A percentile compares a stretch with the other conserved stretches of the same genome.
Evolutionary conservation across 2,113 vertebrate genomes (phyloP).

Genomic region (Felis chaus): DNA sequence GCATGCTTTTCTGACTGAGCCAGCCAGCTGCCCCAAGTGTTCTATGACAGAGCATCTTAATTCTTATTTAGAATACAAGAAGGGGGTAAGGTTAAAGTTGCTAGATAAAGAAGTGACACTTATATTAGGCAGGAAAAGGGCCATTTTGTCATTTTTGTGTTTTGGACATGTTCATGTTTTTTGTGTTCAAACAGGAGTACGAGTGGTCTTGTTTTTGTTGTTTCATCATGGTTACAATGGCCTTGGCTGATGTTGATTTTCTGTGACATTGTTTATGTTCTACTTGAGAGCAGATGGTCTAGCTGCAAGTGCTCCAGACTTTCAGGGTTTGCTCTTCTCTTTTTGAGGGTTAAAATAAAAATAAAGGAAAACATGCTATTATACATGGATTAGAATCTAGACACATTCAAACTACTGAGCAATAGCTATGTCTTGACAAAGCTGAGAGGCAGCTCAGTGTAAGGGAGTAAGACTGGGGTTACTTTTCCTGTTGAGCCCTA

Average conservation of each 20-base stretch:
- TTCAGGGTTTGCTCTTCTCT: background rate
- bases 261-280: background rate
- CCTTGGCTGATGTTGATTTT: background rate
- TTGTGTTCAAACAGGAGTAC: background rate
- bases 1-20: too few species aligned
- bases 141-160: background rate
- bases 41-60: background rate
- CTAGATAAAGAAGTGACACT: background rate
- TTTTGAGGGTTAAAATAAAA: background rate
- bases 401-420: background rate
- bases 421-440: background rate
- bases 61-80: background rate
- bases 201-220: background rate
- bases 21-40: background rate
- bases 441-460: background rate
- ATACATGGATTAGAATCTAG: background rate
- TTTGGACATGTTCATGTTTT: background rate
- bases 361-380: background rate
- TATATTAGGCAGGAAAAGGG: background rate
- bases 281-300: background rate
- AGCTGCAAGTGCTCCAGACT: background rate
- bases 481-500: background rate
- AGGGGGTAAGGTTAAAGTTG: background rate
- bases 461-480: background rate
- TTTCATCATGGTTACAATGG: background rate